Base-by-base conservation (phyloP, 2,797 vertebrate genomes). In the Hemitrygon akajei region DNA sequence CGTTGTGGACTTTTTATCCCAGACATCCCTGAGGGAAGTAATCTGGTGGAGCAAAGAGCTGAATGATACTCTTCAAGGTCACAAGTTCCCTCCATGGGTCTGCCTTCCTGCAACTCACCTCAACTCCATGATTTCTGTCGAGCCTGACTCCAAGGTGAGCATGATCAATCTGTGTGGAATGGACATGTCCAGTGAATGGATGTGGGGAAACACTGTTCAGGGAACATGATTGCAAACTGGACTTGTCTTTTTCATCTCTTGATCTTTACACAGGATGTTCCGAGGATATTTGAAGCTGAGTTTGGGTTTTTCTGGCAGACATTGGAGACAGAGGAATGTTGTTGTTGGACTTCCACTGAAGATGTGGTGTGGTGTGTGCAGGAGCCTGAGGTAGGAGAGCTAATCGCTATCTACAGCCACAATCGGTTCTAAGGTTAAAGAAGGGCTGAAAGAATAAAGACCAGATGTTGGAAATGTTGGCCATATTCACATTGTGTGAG, bases 261-360 rank as follows among this genome's bases (percentile, higher is more conserved):
- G 91, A 37, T 69, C 25, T 27, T 91, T 27, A 73, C 63, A 92
- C 95, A 98, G 97, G 96, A 95, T 12, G 95, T 95, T 94, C 94
- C 96, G 82, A 96, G 95, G 94, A 95, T 75, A 12, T 97, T 97
- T 95, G 95, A 94, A 0, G 93, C 94, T 91, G 96, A 95, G 94
- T 94, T 94, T 94, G 96, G 96, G 87, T 97, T 97, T 96, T 97
- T 95, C 94, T 97, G 96, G 97, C 97, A 97, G 95, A 97, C 96
- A 9, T 76, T 96, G 93, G 96, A 97, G 95, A 96, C 96, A 9
- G 94, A 94, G 94, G 96, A 96, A 93, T 25, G 94, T 94, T 94
- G 95, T 94, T 97, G 96, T 95, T 95, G 96, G 91, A 94, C 94
- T 4, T 94, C 95, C 95, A 95, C 93, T 0, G 93, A 95, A 93